Conservation (phyloP, 2,113 vertebrate genomes). For the Tachysurus vachellii region DNA sequence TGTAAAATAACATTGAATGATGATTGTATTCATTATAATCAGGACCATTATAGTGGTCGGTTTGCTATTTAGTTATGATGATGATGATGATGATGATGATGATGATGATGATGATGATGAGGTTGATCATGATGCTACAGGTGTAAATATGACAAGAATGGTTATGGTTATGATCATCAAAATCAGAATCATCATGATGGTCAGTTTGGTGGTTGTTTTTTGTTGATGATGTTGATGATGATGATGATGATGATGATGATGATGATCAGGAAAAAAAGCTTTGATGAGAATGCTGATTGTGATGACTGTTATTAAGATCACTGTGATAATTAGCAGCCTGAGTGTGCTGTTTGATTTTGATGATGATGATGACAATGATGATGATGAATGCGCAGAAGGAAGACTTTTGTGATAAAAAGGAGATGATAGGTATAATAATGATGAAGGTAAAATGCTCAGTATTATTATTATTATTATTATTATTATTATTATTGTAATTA, state of each 20-base stretch:
- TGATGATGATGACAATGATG: not conserved
- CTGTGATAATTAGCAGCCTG: not conserved
- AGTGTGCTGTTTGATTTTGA: not conserved
- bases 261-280: no score
- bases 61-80: not conserved
- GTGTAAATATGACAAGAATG: no score
- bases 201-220: not conserved
- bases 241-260: not conserved
- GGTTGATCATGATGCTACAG: no score
- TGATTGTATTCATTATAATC: not conserved
- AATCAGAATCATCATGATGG: not conserved
- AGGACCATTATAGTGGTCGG: not conserved
- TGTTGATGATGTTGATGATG: not conserved
- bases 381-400: not conserved
- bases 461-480: not conserved
- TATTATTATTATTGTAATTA: not conserved
- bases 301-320: not conserved
- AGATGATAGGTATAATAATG: not conserved
- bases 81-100: not conserved
- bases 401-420: not conserved
- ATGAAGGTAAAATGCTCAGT: not conserved
- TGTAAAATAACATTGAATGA: not conserved
- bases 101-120: no score
- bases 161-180: no score
- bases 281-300: not conserved